Evolutionary conservation across 2,113 vertebrate species (phyloP), one percentile per base, ranked within the genome.

Genomic region (Equus quagga): DNA sequence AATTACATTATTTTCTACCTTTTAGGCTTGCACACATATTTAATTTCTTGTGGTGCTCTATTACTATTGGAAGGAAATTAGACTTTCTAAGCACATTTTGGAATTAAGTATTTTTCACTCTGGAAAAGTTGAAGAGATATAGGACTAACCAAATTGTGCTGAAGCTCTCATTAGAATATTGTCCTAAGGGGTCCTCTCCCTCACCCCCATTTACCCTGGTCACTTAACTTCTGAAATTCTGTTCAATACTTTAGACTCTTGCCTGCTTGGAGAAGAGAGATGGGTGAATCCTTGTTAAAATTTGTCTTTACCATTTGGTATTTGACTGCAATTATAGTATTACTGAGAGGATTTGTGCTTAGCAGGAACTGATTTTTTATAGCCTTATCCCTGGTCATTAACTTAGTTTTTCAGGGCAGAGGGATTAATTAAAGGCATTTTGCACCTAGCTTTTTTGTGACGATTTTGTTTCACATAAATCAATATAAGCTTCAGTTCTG

Each of bases 361-460:
- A 96, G 80, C 91, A 33, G 73, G 83, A 76, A 65, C n/a, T 94
- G 41, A 73, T 70, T 78, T 96, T 96, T 89, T 93, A 41, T 80
- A 96, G 67, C 49, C 31, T 76, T 94, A 60, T 95, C 44, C 41
- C 10, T 70, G 60, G 19, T 83, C 56, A 94, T 92, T 96, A 90
- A 80, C 49, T 97, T 54, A 44, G n/a, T 91, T 94, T 97, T 97
- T 95, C 36, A 90, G 91, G 85, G 91, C 81, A 93, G 85, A 84
- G 65, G 75, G 81, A 85, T 97, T 91, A 81, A 91, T 96, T 97
- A 88, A 97, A 92, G 62, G 56, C 18, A 88, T 84, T 84, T 93
- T 95, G 24, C 28, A 91, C 26, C 21, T 80, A 93, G 58, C 31
- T 49, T 70, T 96, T 91, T 87, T 58, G 49, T 91, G 70, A 85